These are phyloP conservation scores for Zonitis immaculata DNA, from an alignment of 2,888 invertebrate species.

Conservation along the genomic window DNA sequence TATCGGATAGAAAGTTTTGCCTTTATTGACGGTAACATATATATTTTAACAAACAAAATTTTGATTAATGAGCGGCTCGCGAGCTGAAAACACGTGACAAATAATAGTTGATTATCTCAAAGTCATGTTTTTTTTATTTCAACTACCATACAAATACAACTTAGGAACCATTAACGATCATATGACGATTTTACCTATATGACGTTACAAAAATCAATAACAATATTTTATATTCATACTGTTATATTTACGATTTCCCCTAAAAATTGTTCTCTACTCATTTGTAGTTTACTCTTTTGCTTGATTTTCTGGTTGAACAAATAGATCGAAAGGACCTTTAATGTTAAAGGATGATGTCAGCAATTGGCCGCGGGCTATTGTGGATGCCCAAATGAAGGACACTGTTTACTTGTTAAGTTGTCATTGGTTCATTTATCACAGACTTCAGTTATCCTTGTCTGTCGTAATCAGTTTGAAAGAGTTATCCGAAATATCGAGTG, in stretches of 20 bases:
- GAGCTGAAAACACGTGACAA: neutral
- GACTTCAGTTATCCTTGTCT: conserved; percentile 11
- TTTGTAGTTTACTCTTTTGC: neutral
- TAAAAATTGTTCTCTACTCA: neutral
- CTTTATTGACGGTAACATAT: conserved; percentile 1
- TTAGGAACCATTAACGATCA: neutral
- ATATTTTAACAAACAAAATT: neutral
- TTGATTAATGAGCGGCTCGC: neutral
- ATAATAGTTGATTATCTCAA: neutral
- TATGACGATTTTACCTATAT: neutral
- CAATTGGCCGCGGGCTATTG: conserved; percentile 17
- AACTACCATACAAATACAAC: neutral
- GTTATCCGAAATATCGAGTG: too few relatives aligned
- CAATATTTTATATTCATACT: too few relatives aligned
- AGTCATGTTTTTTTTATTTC: neutral
- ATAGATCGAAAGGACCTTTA: neutral
- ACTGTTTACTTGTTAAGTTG: conserved; percentile 26
- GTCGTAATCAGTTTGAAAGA: conserved; percentile 22
- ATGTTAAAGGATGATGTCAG: conserved; percentile 3
- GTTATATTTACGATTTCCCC: too few relatives aligned
- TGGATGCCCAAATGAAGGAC: conserved; percentile 23
- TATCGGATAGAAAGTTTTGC: conserved; percentile 3
- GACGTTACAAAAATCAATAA: neutral
- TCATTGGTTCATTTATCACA: conserved; percentile 31
- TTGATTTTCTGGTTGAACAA: neutral